Evolutionary conservation across 2,797 vertebrate genomes (phyloP), one percentile per base, ranked within the genome.

Genomic region (Fringilla coelebs): DNA sequence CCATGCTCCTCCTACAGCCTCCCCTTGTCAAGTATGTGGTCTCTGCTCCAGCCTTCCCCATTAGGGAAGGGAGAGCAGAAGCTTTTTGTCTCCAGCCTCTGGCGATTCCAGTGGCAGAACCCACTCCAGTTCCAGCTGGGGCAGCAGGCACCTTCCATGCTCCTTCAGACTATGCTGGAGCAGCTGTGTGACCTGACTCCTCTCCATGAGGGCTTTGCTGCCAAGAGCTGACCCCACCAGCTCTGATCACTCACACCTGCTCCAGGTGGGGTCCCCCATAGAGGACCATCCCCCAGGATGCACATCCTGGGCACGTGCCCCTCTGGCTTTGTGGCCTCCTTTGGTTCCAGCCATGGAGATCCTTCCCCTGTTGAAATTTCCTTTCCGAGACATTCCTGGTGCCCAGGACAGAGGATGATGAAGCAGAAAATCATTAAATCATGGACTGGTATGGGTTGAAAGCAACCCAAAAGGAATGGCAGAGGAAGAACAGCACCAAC

Each of bases 31-130:
- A 5, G 11, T 48, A 32, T 75, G 11, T 62, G 54, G n/a, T 68
- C 28, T 34, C 16, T 36, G 11, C 7, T 71, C 63, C 52, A 54
- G 25, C 48, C 43, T 34, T n/a, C 36, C 29, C 11, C 19, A 36
- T 54, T 36, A 55, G 32, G 48, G 22, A 48, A 66, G 22, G 48
- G 38, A 60, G 48, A 34, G 49, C 28, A 45, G 38, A n/a, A 94
- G 24, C 29, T 1, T 1, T 61, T 67, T 2, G 0, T 71, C 16
- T 74, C 40, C 70, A 36, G 49, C 21, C 52, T 3, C 0, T 31
- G 32, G 28, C 26, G 52, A 28, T 31, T 58, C n/a, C 51, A 60
- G 51, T 58, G 66, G n/a, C 51, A 58, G 66, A 63, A 28, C 7
- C 22, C 46, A 13, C 11, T 52, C 11, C 13, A 48, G 26, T 90